Conservation (phyloP, 2,797 vertebrate species). For the Sarcophilus harrisii region DNA sequence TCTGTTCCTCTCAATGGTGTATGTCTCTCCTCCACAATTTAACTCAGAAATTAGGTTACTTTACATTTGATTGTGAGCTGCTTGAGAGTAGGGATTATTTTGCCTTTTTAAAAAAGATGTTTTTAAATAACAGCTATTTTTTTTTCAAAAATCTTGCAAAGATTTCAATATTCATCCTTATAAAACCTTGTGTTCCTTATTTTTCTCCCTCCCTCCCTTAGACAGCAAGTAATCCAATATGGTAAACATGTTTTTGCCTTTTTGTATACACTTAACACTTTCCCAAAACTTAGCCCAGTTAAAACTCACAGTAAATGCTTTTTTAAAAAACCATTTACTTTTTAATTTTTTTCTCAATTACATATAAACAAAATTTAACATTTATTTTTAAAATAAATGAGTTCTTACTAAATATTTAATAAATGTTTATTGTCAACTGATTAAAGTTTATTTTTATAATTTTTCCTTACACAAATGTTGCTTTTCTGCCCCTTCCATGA, state of each 20-base stretch:
- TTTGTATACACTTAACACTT: background rate
- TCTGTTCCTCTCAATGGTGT: background rate
- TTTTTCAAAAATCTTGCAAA: too few species aligned
- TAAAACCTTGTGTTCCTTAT: too few species aligned
- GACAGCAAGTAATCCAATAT: too few species aligned
- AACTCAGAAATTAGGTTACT: background rate
- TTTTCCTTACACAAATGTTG: background rate
- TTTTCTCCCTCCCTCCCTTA: too few species aligned
- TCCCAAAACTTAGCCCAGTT: background rate
- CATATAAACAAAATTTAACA: background rate
- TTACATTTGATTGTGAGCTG: background rate
- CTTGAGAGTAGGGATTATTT: background rate
- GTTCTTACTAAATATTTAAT: background rate
- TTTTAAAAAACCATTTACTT: background rate
- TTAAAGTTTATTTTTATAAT: background rate
- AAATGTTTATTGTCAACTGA: background rate
- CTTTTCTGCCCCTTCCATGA: background rate
- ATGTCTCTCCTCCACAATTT: background rate
- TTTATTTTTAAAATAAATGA: background rate
- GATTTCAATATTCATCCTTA: too few species aligned
- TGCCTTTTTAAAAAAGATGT: background rate
- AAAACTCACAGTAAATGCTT: background rate
- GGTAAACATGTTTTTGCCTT: background rate
- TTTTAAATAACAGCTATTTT: too few species aligned
- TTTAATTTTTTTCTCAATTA: background rate